Conservation (phyloP, 2,797 vertebrate genomes). For the Gobionotothen gibberifrons region DNA sequence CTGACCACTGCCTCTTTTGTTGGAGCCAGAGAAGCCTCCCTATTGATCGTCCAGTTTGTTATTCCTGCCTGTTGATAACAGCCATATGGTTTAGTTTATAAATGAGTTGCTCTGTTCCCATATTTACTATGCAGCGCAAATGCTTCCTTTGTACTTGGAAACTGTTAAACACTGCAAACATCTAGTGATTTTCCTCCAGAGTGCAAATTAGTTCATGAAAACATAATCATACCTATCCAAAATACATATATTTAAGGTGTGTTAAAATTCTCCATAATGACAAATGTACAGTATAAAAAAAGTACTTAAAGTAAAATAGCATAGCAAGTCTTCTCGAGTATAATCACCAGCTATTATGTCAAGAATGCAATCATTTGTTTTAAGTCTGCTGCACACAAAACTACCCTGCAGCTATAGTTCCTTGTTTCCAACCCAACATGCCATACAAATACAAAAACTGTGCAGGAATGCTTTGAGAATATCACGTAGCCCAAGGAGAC, state of each 20-base stretch:
- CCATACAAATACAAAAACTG: slow-evolving; percentile 56
- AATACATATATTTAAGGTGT: slow-evolving; percentile 9
- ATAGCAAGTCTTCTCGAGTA: slow-evolving; percentile 47
- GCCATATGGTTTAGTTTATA: slow-evolving; percentile 22
- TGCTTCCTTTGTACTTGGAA: neutral
- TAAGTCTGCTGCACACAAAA: slow-evolving; percentile 52
- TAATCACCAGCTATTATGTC: slow-evolving; percentile 68
- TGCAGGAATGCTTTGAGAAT: slow-evolving; percentile 68
- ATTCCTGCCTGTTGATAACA: slow-evolving; percentile 40
- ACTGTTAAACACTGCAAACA: neutral
- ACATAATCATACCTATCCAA: neutral
- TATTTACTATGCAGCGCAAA: slow-evolving; percentile 6
- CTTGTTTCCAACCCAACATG: slow-evolving; percentile 60
- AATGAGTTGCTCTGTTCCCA: slow-evolving; percentile 16
- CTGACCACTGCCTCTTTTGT: slow-evolving; percentile 54
- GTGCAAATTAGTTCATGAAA: neutral
- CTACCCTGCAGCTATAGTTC: slow-evolving; percentile 64
- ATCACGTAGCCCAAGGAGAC: slow-evolving; percentile 59
- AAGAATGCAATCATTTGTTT: slow-evolving; percentile 69
- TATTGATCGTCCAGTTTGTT: slow-evolving; percentile 38
- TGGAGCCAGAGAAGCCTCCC: slow-evolving; percentile 37
- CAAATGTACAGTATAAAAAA: slow-evolving; percentile 9
- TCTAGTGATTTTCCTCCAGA: neutral
- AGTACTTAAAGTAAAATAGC: slow-evolving; percentile 13
- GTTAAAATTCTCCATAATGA: slow-evolving; percentile 6